These are phyloP conservation scores for Drosophila azteca DNA, from an alignment of 1,140 invertebrate species.

Conservation along the genomic window DNA sequence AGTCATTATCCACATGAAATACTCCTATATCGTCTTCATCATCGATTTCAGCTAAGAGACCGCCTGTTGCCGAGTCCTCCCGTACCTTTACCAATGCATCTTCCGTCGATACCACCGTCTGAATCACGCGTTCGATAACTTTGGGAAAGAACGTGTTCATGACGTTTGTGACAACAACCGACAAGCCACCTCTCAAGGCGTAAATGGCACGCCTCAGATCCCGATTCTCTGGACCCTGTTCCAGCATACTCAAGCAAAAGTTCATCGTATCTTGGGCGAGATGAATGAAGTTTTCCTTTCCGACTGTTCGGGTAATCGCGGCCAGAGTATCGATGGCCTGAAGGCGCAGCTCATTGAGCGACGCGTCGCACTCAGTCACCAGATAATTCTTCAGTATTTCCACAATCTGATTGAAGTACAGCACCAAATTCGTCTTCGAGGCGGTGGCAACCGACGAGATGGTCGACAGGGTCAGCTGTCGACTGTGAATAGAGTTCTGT, in stretches of 20 bases:
- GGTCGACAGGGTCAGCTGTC: constrained; percentile 88
- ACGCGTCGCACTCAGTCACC: constrained; percentile 84
- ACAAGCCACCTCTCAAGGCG: constrained; percentile 88
- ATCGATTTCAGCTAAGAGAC: constrained; percentile 73
- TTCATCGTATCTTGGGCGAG: constrained; percentile 88
- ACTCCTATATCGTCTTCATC: constrained; percentile 72
- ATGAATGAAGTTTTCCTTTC: constrained; percentile 87
- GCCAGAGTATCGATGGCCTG: constrained; percentile 89
- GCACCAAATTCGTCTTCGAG: constrained; percentile 88
- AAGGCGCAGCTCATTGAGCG: constrained; percentile 86
- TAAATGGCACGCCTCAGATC: constrained; percentile 90
- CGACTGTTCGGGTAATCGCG: constrained; percentile 88
- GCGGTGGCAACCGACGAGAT: constrained; percentile 89
- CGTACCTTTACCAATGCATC: constrained; percentile 84
- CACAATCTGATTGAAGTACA: constrained; percentile 89
- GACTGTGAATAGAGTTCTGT: constrained; percentile 85
- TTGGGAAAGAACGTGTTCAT: constrained; percentile 87
- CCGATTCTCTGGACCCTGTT: constrained; percentile 87
- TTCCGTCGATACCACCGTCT: constrained; percentile 87
- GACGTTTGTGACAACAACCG: constrained; percentile 88
- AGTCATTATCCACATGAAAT: constrained; percentile 90
- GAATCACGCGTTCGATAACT: constrained; percentile 88
- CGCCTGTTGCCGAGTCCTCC: constrained; percentile 84
- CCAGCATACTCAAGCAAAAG: constrained; percentile 87
- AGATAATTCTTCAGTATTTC: constrained; percentile 88